Base-by-base conservation (phyloP, 2,888 invertebrate genomes). In the Perizoma affinitatum region DNA sequence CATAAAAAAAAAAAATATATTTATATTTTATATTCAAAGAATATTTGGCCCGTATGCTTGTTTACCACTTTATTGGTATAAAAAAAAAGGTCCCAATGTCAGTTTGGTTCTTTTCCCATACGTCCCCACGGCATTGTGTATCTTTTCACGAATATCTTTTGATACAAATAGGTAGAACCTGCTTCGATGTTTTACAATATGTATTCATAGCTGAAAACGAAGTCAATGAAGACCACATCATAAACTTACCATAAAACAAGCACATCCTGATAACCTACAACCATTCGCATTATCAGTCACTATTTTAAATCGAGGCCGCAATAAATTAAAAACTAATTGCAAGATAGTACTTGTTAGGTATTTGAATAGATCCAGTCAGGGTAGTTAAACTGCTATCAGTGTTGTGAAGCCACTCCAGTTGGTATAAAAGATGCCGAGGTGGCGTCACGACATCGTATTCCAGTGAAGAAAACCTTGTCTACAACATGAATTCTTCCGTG, bases 311-410 rank as follows among this genome's bases (percentile, higher is more conserved):
- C 40, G 44, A 54, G 58, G 58, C 11, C 49, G 53, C 33, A 48
- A 53, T 53, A 44, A 44, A 48, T 54, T 10, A 42, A 48, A 54
- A 53, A 48, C 47, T 33, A 58, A 58, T 54, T 48, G 22, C 44
- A 54, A 6, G 5, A 10, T 6, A 38, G 53, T 49, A 54, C 50
- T 54, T 57, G 46, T 56, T 61, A 57, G 52, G 50, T 58, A 62
- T 62, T 54, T 50, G 42, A 51, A 58, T 62, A 58, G 54, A 51
- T 42, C 49, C 41, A 61, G 57, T 53, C 58, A 58, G 58, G 62
- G 62, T 58, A 51, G 47, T 62, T 2, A 47, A 61, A 61, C n/a
- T 54, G 47, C 50, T 65, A 58, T 59, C 58, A 40, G 42, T 35
- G 51, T 54, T 47, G 54, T 65, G 56, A 65, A 65, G 56, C 50